Evolutionary conservation across 2,888 invertebrate species (phyloP), one percentile per base, ranked within the genome.

Genomic region (Aspidapion aeneum): DNA sequence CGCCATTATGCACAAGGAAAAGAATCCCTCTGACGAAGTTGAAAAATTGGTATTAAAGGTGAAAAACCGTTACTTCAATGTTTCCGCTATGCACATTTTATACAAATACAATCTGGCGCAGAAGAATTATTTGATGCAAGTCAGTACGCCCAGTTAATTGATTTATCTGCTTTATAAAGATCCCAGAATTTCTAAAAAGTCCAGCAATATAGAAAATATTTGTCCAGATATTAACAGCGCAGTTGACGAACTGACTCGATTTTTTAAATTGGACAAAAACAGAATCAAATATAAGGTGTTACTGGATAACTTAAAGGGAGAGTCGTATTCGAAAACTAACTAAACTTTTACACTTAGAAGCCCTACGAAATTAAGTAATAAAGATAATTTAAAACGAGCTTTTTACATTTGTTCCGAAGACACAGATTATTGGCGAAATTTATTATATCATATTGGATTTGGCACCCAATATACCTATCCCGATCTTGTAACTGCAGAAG

Each of bases 131-230:
- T 67, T 82, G 5, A 70, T 75, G 60, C 70, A 82, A 21, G 78
- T 81, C 1, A 71, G 74, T 21, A 73, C 78, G 61, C 82, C 83
- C 0, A 66, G 76, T 16, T 77, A 79, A 51, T 70, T 85, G 50
- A 78, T 84, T 1, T 73, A 74, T 54, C 78, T 79, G 59, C 72
- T 85, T 5, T 85, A 84, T 71, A 74, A 74, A 64, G 82, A 84
- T 69, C 77, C 81, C 19, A 79, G 82, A 55, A 82, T 84, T 60
- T 17, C 49, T 7, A 50, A 19, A 12, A 12, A 58, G 7, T 16
- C 17, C 12, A 35, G 19, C 16, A 58, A 48, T 49, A 20, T 58
- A 9, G 50, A 50, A 3, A 18, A 18, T 35, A 22, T 48, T n/a
- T 58, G 58, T 54, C 60, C 55, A 20, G 82, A 83, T 68, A 82